phyloP scores from a whole-genome alignment of 1,140 invertebrate species.

The Drosophila novamexicana region DNA sequence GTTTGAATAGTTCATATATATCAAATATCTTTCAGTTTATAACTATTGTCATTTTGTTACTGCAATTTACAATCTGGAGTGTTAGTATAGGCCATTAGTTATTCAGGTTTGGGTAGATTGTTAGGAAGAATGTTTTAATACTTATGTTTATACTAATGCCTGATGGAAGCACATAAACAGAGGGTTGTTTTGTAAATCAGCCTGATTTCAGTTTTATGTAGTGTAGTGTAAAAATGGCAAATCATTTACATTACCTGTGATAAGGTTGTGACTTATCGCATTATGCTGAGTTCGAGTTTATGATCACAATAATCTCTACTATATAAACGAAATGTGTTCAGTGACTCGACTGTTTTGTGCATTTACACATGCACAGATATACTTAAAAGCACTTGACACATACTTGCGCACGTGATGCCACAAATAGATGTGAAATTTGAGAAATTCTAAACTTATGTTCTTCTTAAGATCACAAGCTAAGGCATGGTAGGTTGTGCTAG shows the following conservation, averaged over 20 bases:
- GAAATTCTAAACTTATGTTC: neutral
- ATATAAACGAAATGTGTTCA: neutral
- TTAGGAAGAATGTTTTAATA: too few species aligned
- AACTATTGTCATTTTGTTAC: too few species aligned
- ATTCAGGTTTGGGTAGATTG: too few species aligned
- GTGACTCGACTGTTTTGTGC: neutral
- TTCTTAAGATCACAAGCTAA: neutral
- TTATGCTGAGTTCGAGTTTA: neutral
- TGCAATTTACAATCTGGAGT: too few species aligned
- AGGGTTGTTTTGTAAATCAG: too few species aligned
- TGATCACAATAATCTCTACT: neutral
- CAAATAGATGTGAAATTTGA: slow-evolving; percentile 4
- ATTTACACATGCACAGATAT: too few species aligned
- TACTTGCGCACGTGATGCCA: slow-evolving; percentile 1
- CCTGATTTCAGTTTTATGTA: neutral
- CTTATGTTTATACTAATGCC: too few species aligned
- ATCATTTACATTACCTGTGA: neutral
- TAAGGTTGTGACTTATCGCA: neutral
- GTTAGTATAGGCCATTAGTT: too few species aligned
- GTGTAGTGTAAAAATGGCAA: neutral
- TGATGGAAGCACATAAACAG: too few species aligned
- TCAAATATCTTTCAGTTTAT: too few species aligned
- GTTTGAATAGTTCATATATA: too few species aligned
- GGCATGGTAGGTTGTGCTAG: neutral
- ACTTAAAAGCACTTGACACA: neutral